Conservation (phyloP, 1,140 invertebrate genomes). For the Drosophila funebris region DNA sequence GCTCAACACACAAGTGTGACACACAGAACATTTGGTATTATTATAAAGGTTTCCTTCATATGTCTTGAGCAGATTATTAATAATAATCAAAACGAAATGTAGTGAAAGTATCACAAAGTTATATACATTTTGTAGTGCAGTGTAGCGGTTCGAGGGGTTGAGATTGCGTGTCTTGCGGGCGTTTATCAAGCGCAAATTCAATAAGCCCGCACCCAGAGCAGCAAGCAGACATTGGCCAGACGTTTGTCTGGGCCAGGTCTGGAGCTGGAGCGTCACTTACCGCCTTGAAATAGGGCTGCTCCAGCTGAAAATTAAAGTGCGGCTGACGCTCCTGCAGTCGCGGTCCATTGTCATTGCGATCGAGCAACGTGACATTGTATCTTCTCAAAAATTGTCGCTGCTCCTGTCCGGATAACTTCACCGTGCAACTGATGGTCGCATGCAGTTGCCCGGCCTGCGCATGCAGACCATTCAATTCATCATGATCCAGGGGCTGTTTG, state of each 20-base stretch:
- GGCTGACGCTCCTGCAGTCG: conserved; percentile 65
- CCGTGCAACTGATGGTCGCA: conserved; percentile 59
- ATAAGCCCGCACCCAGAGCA: conserved; percentile 68
- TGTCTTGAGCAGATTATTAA: no score
- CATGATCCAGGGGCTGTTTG: conserved; percentile 66
- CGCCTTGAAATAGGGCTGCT: conserved; percentile 76
- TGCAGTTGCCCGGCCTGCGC: conserved; percentile 50
- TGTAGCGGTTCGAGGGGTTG: conserved; percentile 10
- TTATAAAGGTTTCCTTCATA: no score
- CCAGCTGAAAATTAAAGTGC: conserved; percentile 66
- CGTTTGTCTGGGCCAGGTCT: conserved; percentile 49
- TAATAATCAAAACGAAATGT: no score
- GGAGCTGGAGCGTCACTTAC: conserved; percentile 56
- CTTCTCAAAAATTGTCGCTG: conserved; percentile 54
- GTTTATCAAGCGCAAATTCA: conserved; percentile 72
- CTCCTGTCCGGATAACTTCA: conserved; percentile 32
- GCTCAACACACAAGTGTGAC: neutral
- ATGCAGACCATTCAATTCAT: conserved; percentile 57
- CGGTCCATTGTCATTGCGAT: conserved; percentile 81
- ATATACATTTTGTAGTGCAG: neutral
- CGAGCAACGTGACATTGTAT: conserved; percentile 66
- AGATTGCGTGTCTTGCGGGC: conserved; percentile 58
- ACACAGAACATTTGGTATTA: no score
- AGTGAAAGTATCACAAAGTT: neutral
- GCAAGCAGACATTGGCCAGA: conserved; percentile 61